These are phyloP conservation scores for Siniperca scherzeri DNA, from an alignment of 2,797 vertebrate genomes.

Conservation along the genomic window DNA sequence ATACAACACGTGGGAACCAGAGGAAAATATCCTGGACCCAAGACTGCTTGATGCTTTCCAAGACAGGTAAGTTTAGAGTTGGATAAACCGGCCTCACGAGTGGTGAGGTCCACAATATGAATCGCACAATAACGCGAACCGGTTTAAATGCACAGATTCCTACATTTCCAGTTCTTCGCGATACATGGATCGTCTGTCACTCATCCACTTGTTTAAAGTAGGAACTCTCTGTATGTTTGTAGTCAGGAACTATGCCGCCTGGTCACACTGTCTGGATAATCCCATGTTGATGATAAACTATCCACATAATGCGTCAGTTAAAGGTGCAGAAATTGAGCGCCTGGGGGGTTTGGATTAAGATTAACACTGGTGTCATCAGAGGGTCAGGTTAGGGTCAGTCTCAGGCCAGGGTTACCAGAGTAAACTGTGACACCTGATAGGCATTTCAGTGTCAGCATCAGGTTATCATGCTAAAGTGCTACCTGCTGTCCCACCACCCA, in stretches of 20 bases:
- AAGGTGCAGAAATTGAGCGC: slow-evolving; percentile 10
- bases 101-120: neutral
- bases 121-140: neutral
- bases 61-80: slow-evolving; percentile 87
- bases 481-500: slow-evolving; percentile 26
- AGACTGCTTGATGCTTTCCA: slow-evolving; percentile 93
- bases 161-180: slow-evolving; percentile 20
- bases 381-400: slow-evolving; percentile 42
- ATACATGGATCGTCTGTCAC: neutral
- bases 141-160: neutral
- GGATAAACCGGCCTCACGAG: neutral
- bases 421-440: slow-evolving; percentile 45
- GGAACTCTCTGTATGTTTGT: neutral
- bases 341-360: slow-evolving; percentile 28
- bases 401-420: slow-evolving; percentile 39
- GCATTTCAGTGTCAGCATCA: slow-evolving; percentile 41
- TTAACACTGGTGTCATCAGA: slow-evolving; percentile 32
- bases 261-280: neutral
- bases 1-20: slow-evolving; percentile 97
- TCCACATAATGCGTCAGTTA: neutral
- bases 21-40: slow-evolving; percentile 96
- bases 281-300: slow-evolving; percentile 1
- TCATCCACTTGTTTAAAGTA: neutral
- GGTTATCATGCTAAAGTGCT: slow-evolving; percentile 39
- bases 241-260: neutral